phyloP scores from a whole-genome alignment of 1,140 invertebrate genomes.

The Propsilocerus akamusi region DNA sequence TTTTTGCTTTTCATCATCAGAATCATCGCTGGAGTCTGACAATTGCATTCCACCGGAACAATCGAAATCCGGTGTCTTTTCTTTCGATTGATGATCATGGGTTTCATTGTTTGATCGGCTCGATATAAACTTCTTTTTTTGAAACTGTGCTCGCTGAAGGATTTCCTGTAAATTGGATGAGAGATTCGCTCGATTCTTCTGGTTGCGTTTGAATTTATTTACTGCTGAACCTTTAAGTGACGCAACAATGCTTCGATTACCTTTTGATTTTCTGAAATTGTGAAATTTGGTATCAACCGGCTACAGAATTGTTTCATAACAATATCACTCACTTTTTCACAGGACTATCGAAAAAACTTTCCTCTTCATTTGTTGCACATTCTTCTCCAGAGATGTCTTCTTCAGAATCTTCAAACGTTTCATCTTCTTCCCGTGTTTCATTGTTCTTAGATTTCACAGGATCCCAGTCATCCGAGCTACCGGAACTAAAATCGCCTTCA shows the following conservation, averaged over 20 bases:
- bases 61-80: constrained; percentile 17
- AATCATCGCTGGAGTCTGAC: constrained; percentile 20
- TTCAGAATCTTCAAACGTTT: background rate
- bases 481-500: no score
- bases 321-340: background rate
- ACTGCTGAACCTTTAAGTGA: background rate
- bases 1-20: constrained; percentile 15
- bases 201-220: background rate
- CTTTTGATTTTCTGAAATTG: background rate
- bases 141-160: background rate
- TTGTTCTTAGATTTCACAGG: no score
- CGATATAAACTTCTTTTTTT: background rate
- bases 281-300: background rate
- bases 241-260: background rate
- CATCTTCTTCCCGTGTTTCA: no score
- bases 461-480: no score
- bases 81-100: no score
- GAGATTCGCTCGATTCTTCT: background rate
- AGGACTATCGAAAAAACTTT: background rate
- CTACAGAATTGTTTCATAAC: background rate
- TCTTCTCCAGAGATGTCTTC: background rate
- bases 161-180: background rate
- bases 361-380: background rate
- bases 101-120: background rate
- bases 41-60: constrained; percentile 20